A percentile compares a stretch with the other conserved stretches of the same genome.
Evolutionary conservation across 2,113 vertebrate genomes (phyloP).

Genomic region (Hypanus sabinus): DNA sequence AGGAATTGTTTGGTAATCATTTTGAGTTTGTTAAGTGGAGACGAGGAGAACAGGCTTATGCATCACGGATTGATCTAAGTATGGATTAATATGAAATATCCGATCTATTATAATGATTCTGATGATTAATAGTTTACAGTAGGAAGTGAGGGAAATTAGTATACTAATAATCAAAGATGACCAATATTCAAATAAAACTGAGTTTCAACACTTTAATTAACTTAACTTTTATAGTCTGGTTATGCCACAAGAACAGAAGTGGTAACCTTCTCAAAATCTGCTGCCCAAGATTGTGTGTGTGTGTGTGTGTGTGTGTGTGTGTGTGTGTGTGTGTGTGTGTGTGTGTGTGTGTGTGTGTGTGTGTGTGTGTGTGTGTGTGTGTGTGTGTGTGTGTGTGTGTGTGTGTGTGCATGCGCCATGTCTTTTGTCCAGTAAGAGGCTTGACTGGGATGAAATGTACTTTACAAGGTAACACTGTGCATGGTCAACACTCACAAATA

Average conservation of each 20-base stretch:
- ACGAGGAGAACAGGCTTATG: background rate
- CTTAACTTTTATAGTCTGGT: background rate
- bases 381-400: background rate
- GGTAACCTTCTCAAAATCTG: too few species aligned
- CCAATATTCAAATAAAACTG: background rate
- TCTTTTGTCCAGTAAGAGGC: background rate
- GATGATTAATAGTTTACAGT: background rate
- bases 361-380: background rate
- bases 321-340: background rate
- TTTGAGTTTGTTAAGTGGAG: background rate
- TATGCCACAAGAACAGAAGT: rapidly evolving
- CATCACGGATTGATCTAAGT: background rate
- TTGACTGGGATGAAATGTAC: background rate
- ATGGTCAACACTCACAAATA: background rate
- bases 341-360: background rate
- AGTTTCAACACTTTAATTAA: background rate
- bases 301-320: too few species aligned
- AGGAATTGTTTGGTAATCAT: background rate
- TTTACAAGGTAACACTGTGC: background rate
- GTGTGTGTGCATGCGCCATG: background rate
- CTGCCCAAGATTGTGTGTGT: background rate
- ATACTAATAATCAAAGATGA: background rate
- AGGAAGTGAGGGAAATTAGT: background rate
- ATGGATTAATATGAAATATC: background rate
- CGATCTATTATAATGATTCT: background rate